Evolutionary conservation across 2,113 vertebrate species (phyloP).

Genomic region (Elephantulus edwardii): DNA sequence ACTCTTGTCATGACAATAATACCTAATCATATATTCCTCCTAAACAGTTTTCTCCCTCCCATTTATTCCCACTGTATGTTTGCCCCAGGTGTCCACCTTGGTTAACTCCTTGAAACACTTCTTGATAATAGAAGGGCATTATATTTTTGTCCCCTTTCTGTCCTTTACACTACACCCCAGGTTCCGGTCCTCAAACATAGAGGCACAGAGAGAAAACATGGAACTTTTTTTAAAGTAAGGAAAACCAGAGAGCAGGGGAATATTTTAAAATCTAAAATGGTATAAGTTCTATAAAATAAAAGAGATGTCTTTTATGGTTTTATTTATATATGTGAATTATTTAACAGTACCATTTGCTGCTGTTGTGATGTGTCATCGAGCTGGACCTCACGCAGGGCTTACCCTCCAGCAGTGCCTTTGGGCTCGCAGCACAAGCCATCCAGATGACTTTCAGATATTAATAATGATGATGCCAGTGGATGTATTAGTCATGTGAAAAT

Average conservation of each 20-base stretch:
- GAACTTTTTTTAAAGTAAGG: conserved; percentile 3
- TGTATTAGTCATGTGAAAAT: neutral
- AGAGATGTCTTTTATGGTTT: neutral
- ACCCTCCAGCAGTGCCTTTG: no score
- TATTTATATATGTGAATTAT: no score
- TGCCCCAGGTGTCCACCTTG: neutral
- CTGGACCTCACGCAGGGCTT: no score
- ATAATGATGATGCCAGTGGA: neutral
- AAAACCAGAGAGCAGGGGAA: neutral
- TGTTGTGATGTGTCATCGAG: no score
- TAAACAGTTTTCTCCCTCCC: no score
- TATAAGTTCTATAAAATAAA: neutral
- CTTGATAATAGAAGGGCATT: neutral
- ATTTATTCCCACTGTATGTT: neutral
- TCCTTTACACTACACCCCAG: neutral
- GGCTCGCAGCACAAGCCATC: no score
- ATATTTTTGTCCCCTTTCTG: neutral
- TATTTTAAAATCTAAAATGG: neutral
- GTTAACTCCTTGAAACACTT: neutral
- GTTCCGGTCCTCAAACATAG: neutral
- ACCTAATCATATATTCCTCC: no score
- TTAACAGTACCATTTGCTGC: no score
- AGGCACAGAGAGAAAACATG: neutral
- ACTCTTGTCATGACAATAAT: no score
- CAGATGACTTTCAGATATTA: neutral